Conservation (phyloP, 1,140 invertebrate species). For the Papilio polyxenes region DNA sequence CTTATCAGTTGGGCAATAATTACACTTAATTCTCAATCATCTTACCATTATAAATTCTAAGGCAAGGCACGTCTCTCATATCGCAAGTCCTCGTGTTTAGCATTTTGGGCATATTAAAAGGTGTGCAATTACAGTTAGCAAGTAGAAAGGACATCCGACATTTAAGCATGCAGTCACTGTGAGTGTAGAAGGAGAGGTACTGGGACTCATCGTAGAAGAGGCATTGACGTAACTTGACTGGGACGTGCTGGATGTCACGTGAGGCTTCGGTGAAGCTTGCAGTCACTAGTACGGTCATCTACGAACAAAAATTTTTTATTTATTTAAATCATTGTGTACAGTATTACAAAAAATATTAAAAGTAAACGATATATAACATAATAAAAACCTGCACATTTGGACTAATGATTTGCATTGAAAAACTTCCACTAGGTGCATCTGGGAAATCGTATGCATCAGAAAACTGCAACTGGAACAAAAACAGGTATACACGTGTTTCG, state of each 20-base stretch:
- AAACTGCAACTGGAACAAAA: conserved; percentile 69
- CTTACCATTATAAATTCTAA: conserved; percentile 65
- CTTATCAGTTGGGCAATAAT: not conserved
- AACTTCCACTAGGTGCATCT: conserved; percentile 77
- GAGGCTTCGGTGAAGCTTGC: conserved; percentile 72
- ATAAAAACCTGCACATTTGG: conserved; percentile 64
- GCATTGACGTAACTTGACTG: conserved; percentile 64
- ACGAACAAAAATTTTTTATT: conserved; percentile 22
- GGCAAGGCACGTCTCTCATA: conserved; percentile 69
- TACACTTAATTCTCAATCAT: not conserved
- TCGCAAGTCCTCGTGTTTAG: conserved; percentile 71
- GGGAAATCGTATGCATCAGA: conserved; percentile 77
- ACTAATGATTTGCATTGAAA: conserved; percentile 69
- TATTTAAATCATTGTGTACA: not conserved
- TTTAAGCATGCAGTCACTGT: conserved; percentile 80
- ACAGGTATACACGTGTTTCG: not conserved
- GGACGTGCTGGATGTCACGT: conserved; percentile 72
- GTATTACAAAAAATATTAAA: no score
- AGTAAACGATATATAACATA: no score
- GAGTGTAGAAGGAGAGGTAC: conserved; percentile 70
- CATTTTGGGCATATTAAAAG: conserved; percentile 79
- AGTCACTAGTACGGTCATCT: conserved; percentile 71
- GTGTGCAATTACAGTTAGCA: conserved; percentile 80
- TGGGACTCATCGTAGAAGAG: conserved; percentile 76
- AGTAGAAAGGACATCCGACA: conserved; percentile 79